phyloP scores from a whole-genome alignment of 2,888 invertebrate species.

The Nipponacmea schrenckii region DNA sequence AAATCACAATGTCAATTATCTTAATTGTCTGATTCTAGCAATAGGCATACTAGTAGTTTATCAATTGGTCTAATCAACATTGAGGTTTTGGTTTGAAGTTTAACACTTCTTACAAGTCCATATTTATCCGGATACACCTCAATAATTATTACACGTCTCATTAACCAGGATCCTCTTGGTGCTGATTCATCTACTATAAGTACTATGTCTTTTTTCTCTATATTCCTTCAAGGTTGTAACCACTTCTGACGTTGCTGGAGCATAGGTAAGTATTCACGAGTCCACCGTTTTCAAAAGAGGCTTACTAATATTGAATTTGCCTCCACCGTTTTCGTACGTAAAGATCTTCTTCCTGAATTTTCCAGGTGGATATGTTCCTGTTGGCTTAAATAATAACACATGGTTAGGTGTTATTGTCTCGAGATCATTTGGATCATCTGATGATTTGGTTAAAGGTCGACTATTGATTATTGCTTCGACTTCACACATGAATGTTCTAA shows the following conservation, averaged over 20 bases:
- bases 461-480: constrained; percentile 30
- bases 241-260: too few relatives aligned
- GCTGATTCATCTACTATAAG: constrained; percentile 7
- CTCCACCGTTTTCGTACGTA: constrained; percentile 14
- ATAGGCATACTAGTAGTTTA: too few relatives aligned
- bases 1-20: too few relatives aligned
- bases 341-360: constrained; percentile 1
- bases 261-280: too few relatives aligned
- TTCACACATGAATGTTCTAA: constrained; percentile 32
- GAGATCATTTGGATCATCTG: constrained; percentile 22
- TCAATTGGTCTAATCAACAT: too few relatives aligned
- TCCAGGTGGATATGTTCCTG: not conserved
- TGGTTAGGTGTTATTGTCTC: constrained; percentile 32
- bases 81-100: too few relatives aligned
- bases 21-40: too few relatives aligned
- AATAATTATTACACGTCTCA: constrained; percentile 7
- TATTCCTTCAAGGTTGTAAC: not conserved
- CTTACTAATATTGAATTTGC: constrained; percentile 19
- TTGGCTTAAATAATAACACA: constrained; percentile 15
- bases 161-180: constrained; percentile 15
- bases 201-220: constrained; percentile 12
- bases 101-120: constrained; percentile 16
- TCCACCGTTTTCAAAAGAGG: constrained; percentile 11
- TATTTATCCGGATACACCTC: constrained; percentile 13
- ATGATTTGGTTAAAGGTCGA: constrained; percentile 27